These are phyloP conservation scores for Daubentonia madagascariensis DNA, from an alignment of 2,113 vertebrate genomes.

Conservation along the genomic window DNA sequence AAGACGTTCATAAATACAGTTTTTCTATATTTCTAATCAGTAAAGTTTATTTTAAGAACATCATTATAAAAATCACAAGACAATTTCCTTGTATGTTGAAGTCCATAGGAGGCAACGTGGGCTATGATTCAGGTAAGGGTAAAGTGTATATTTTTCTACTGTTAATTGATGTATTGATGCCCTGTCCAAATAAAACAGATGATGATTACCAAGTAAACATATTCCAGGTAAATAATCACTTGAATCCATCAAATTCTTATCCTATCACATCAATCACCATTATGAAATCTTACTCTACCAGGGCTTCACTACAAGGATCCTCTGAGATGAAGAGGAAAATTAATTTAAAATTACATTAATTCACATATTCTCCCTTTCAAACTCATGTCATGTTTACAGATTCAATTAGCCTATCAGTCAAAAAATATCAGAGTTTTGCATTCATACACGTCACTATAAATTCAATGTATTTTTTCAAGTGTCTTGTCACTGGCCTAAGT, in stretches of 20 bases:
- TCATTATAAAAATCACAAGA: neutral
- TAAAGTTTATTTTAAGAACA: neutral
- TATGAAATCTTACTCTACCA: neutral
- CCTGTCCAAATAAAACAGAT: neutral
- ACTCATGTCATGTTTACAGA: neutral
- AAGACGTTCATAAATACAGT: neutral
- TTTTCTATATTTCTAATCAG: slow-evolving; percentile 2
- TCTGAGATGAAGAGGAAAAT: neutral
- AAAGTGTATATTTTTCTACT: neutral
- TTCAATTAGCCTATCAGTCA: neutral
- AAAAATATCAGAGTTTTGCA: neutral
- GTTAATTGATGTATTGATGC: neutral
- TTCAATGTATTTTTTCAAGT: neutral
- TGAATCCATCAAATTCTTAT: neutral
- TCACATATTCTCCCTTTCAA: neutral
- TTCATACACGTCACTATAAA: neutral
- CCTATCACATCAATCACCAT: neutral
- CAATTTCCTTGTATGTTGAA: neutral
- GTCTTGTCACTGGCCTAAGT: neutral
- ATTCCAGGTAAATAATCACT: neutral
- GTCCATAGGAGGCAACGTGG: neutral
- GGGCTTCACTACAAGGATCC: neutral
- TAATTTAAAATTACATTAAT: neutral
- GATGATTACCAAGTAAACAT: neutral
- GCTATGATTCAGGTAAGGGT: neutral